Evolutionary conservation across 2,113 vertebrate genomes (phyloP), one percentile per base, ranked within the genome.

Genomic region (Meriones unguiculatus): DNA sequence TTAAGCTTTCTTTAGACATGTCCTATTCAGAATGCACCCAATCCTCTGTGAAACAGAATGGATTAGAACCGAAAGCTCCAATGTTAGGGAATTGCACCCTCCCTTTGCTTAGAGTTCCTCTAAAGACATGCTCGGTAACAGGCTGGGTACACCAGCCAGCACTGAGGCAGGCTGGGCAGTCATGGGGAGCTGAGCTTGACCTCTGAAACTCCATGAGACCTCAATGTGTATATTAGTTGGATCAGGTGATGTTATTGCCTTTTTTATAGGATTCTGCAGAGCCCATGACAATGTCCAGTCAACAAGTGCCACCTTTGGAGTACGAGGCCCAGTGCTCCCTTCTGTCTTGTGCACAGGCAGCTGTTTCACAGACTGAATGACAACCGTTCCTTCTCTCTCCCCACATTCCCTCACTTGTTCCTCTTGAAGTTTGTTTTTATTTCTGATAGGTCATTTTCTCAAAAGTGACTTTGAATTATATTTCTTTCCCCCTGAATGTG

Each of bases 381-480:
- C 17, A 50, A 15, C 46, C 82, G n/a, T 80, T 78, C 7, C 1
- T n/a, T 81, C 57, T 3, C 20, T 30, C 15, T 46, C 52, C 25
- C 22, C 9, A 0, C 59, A 72, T 32, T 28, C 57, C 85, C 77
- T 94, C 77, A 62, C n/a, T 62, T 78, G 1, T 57, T 91, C 38
- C 41, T 82, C 94, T 89, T 30, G 9, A 94, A 89, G 50, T 91
- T 94, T 64, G 81, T 50, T 92, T 93, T 96, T 86, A 59, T 91
- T 94, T 95, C 75, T 14, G 25, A 22, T 72, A 46, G 87, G 76
- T 96, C 69, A 62, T 93, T 97, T 94, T 95, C 78, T 95, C 93
- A 93, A 95, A 96, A 93, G 95, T 93, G 95, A 95, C 94, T 96
- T 93, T 94, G 50, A 94, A 90, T 94, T 41, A 91, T 50, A 90